A percentile compares a stretch with the other conserved stretches of the same genome.
phyloP scores from a whole-genome alignment of 1,140 invertebrate species.

The Macrotrachela quadricornifera region DNA sequence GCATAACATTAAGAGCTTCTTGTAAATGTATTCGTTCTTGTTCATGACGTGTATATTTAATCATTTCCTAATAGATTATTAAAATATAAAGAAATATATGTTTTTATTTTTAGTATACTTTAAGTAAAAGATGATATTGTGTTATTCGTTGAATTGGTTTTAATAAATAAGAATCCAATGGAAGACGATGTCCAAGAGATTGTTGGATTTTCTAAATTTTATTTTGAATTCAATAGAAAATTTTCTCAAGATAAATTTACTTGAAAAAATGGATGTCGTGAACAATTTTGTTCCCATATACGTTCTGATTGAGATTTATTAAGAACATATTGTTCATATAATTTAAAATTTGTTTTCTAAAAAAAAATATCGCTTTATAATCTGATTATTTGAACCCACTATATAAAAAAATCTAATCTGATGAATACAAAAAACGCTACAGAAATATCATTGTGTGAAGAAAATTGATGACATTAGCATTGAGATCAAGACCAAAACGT shows the following conservation, averaged over 20 bases:
- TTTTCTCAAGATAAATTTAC: slow-evolving; percentile 7
- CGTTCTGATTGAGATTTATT: slow-evolving; percentile 28
- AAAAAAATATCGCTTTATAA: not conserved
- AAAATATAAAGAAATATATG: too few species aligned
- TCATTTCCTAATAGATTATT: too few species aligned
- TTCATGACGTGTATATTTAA: slow-evolving; percentile 38
- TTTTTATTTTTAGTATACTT: slow-evolving; percentile 12
- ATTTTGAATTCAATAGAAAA: too few species aligned
- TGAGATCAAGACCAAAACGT: too few species aligned
- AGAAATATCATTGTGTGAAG: too few species aligned
- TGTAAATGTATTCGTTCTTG: slow-evolving; percentile 56
- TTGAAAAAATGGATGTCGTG: slow-evolving; percentile 26
- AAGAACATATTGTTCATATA: slow-evolving; percentile 29
- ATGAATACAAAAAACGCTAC: too few species aligned
- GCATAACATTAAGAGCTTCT: slow-evolving; percentile 73
- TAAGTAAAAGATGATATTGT: slow-evolving; percentile 29
- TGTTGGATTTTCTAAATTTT: slow-evolving; percentile 48
- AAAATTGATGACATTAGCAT: too few species aligned
- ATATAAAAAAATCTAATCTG: too few species aligned
- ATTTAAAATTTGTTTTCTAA: slow-evolving; percentile 16
- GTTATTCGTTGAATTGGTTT: slow-evolving; percentile 31
- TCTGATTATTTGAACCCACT: too few species aligned
- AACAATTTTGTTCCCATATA: slow-evolving; percentile 20
- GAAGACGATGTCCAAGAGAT: slow-evolving; percentile 23
- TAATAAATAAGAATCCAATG: slow-evolving; percentile 27